These are phyloP conservation scores for Nasonia vitripennis DNA, from an alignment of 1,140 invertebrate genomes.

Conservation along the genomic window DNA sequence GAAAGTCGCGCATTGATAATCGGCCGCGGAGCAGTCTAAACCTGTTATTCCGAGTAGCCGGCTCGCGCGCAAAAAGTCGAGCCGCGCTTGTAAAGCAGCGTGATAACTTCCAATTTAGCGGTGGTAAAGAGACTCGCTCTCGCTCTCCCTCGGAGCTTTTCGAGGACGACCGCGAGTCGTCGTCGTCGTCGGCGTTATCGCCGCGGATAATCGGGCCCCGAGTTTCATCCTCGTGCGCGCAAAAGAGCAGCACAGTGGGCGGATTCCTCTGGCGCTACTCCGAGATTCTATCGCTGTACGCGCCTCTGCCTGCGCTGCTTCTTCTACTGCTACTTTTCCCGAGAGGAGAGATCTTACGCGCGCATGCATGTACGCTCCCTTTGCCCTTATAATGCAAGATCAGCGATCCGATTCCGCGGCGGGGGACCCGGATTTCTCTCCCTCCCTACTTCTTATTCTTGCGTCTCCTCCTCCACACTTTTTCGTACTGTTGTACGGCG, in stretches of 20 bases:
- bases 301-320: neutral
- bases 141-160: conserved; percentile 24
- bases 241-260: conserved; percentile 49
- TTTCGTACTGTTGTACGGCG: neutral
- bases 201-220: conserved; percentile 48
- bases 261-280: conserved; percentile 54
- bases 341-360: neutral
- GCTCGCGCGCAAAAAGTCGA: conserved; percentile 22
- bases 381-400: conserved; percentile 34
- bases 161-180: conserved; percentile 37
- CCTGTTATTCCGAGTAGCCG: conserved; percentile 31
- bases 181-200: conserved; percentile 27
- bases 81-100: conserved; percentile 44
- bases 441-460: neutral
- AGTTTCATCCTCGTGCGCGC: conserved; percentile 43
- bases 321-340: neutral
- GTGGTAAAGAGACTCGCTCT: conserved; percentile 13
- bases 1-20: conserved; percentile 33
- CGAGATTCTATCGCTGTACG: conserved; percentile 56
- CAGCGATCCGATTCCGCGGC: conserved; percentile 26
- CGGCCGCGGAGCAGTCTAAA: conserved; percentile 8
- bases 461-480: neutral
- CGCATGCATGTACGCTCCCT: neutral
- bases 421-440: conserved; percentile 20
- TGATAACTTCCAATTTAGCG: conserved; percentile 46